Conservation (phyloP, 2,797 vertebrate genomes). For the Megaceryle alcyon region DNA sequence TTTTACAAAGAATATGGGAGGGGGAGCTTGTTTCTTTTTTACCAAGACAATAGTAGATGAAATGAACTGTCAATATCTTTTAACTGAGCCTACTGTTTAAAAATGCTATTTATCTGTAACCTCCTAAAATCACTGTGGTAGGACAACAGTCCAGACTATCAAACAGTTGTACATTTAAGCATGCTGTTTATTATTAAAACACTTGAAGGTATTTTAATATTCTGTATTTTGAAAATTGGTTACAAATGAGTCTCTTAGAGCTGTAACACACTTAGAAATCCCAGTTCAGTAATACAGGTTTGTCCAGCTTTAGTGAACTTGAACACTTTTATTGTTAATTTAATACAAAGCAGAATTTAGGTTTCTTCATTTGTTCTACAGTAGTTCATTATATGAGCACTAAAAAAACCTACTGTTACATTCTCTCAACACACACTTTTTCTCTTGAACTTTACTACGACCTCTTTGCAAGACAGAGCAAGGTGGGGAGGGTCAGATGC, state of each 20-base stretch:
- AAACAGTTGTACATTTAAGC: background rate
- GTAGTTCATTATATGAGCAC: background rate
- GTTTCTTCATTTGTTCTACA: background rate
- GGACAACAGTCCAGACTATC: background rate
- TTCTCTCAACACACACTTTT: background rate
- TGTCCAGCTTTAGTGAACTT: background rate
- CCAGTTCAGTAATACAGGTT: conserved; percentile 3
- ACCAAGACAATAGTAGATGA: background rate
- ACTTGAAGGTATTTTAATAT: conserved; percentile 42
- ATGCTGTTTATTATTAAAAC: background rate
- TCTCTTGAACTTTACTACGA: background rate
- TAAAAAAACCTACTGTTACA: background rate
- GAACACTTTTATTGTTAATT: background rate
- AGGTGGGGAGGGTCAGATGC: background rate
- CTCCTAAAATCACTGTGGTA: conserved; percentile 4
- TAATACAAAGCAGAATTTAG: background rate
- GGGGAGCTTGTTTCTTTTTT: background rate
- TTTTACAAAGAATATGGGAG: background rate
- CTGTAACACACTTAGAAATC: background rate
- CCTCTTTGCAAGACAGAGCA: background rate
- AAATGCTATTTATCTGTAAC: background rate
- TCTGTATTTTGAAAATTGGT: conserved; percentile 8
- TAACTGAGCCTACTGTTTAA: background rate
- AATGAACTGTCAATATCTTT: background rate
- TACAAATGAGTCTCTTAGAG: background rate